These are phyloP conservation scores for Brienomyrus longianalis DNA, from an alignment of 2,113 vertebrate species.

Conservation along the genomic window DNA sequence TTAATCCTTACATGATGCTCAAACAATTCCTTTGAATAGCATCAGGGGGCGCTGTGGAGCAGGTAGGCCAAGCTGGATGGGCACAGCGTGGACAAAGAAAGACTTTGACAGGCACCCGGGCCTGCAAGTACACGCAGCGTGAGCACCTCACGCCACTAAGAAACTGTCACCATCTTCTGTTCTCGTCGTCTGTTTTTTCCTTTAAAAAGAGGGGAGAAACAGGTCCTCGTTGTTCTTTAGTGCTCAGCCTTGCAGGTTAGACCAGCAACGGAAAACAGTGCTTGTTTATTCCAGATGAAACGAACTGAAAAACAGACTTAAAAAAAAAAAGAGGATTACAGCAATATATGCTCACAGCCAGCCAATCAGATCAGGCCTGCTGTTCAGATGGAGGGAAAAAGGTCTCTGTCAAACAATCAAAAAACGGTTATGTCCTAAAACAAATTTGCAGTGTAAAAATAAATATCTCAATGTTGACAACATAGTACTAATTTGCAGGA, in stretches of 20 bases:
- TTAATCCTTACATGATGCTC: not conserved
- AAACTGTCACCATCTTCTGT: not conserved
- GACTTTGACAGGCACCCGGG: not conserved
- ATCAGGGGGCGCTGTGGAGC: not conserved
- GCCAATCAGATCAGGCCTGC: not conserved
- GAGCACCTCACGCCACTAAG: not conserved
- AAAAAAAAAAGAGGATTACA: not conserved
- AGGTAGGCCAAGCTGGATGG: not conserved
- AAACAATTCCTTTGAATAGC: not conserved
- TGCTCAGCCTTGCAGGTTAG: not conserved
- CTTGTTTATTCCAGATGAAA: not conserved
- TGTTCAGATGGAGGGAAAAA: not conserved
- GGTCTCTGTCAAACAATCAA: not conserved
- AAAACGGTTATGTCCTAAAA: not conserved
- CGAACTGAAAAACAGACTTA: not conserved
- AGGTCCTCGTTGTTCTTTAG: not conserved
- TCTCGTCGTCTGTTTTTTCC: not conserved
- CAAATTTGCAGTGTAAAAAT: conserved; percentile 7
- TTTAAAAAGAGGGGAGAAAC: not conserved
- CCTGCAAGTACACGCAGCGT: not conserved
- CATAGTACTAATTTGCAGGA: not conserved
- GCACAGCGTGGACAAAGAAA: not conserved
- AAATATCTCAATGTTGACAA: conserved; percentile 7
- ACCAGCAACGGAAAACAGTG: not conserved
- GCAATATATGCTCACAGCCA: not conserved